Evolutionary conservation across 1,140 invertebrate species (phyloP).

Genomic region (Pogonus chalceus): DNA sequence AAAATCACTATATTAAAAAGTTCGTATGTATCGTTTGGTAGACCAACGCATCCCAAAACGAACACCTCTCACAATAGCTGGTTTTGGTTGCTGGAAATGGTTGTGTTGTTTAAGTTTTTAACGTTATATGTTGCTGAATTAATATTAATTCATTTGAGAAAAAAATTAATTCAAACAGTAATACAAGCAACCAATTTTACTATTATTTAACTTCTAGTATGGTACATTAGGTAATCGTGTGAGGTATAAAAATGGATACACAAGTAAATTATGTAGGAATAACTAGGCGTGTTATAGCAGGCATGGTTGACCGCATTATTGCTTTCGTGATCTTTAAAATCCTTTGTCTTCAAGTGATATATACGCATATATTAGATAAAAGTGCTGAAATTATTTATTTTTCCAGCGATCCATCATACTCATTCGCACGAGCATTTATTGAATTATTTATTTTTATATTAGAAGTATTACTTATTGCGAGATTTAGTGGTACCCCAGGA

Average conservation of each 20-base stretch:
- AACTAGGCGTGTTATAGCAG: neutral
- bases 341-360: no score
- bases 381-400: no score
- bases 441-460: neutral
- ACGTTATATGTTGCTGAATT: neutral
- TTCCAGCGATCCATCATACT: neutral
- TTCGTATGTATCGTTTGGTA: no score
- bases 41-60: neutral
- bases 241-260: neutral
- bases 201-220: neutral
- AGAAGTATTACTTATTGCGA: slow-evolving; percentile 5
- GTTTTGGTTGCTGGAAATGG: slow-evolving; percentile 5
- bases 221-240: neutral
- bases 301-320: neutral
- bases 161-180: no score
- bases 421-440: neutral
- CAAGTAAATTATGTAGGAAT: slow-evolving; percentile 5
- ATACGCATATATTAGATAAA: no score
- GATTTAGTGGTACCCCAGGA: slow-evolving; percentile 1
- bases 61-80: neutral
- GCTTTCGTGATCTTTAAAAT: no score
- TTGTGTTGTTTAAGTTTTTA: slow-evolving; percentile 5
- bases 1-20: no score
- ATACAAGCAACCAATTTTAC: slow-evolving; percentile 6
- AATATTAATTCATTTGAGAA: slow-evolving; percentile 4